phyloP scores from a whole-genome alignment of 2,888 invertebrate genomes.

The Acanthopleura granulata region DNA sequence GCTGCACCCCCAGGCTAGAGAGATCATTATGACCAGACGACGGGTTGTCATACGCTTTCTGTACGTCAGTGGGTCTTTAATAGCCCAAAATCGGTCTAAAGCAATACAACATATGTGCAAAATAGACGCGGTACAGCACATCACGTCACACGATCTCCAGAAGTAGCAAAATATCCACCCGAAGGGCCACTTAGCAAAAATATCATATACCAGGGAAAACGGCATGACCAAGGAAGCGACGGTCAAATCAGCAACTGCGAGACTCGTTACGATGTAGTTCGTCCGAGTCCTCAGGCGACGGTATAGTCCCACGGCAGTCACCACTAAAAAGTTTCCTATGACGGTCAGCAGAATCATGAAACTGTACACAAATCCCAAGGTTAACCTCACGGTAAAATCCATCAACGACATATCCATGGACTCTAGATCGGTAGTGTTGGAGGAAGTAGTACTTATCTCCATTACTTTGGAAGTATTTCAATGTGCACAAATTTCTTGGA shows the following conservation, averaged over 20 bases:
- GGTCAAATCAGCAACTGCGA: slow-evolving; percentile 64
- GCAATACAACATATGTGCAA: slow-evolving; percentile 64
- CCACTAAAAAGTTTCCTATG: slow-evolving; percentile 60
- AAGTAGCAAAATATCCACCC: slow-evolving; percentile 62
- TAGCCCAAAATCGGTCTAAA: slow-evolving; percentile 61
- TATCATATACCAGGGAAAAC: slow-evolving; percentile 56
- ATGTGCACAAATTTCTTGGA: too few relatives aligned
- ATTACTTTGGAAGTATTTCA: too few relatives aligned
- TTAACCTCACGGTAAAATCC: background rate
- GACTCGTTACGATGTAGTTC: slow-evolving; percentile 57
- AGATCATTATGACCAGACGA: slow-evolving; percentile 48
- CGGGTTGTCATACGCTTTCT: slow-evolving; percentile 49
- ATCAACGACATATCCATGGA: background rate
- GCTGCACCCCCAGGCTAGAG: slow-evolving; percentile 53
- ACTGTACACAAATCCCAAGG: slow-evolving; percentile 23
- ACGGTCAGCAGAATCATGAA: slow-evolving; percentile 41
- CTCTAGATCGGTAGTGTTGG: too few relatives aligned
- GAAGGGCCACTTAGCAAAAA: slow-evolving; percentile 55
- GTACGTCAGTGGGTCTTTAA: slow-evolving; percentile 61
- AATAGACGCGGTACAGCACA: slow-evolving; percentile 66
- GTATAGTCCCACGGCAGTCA: slow-evolving; percentile 56
- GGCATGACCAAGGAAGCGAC: slow-evolving; percentile 66
- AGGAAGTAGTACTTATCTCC: too few relatives aligned
- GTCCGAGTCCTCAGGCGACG: slow-evolving; percentile 59
- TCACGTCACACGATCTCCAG: slow-evolving; percentile 67